Evolutionary conservation across 2,797 vertebrate genomes (phyloP).

Genomic region (Rhinophrynus dorsalis): DNA sequence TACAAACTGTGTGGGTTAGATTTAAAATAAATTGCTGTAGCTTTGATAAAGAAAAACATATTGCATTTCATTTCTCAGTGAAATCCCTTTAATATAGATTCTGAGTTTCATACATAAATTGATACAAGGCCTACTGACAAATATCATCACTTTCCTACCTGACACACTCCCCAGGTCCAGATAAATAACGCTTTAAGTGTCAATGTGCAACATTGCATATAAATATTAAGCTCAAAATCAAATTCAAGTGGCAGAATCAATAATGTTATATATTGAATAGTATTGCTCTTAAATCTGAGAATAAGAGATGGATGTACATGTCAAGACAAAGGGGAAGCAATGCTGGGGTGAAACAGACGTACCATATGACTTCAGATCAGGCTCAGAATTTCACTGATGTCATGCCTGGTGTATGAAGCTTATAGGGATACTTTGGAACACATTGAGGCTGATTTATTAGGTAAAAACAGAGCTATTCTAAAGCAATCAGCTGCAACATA

Average conservation of each 20-base stretch:
- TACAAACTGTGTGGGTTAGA: background rate
- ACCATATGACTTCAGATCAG: too few species aligned
- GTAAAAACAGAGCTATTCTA: too few species aligned
- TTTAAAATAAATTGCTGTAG: background rate
- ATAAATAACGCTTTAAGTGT: slow-evolving; percentile 11
- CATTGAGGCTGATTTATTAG: too few species aligned
- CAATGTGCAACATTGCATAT: background rate
- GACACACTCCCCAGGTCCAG: background rate
- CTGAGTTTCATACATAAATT: slow-evolving; percentile 12
- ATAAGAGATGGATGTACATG: too few species aligned
- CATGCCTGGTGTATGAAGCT: too few species aligned
- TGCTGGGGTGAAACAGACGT: too few species aligned
- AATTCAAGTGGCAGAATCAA: slow-evolving; percentile 13
- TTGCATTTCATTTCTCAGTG: background rate
- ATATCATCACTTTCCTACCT: background rate
- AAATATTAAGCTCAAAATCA: slow-evolving; percentile 16
- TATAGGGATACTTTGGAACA: too few species aligned
- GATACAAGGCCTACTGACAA: slow-evolving; percentile 6
- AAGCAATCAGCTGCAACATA: too few species aligned
- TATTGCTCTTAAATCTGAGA: background rate
- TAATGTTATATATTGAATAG: background rate
- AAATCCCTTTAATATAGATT: slow-evolving; percentile 15
- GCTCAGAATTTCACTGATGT: too few species aligned
- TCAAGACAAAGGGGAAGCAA: too few species aligned
- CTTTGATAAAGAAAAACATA: background rate